These are phyloP conservation scores for Agapornis roseicollis DNA, from an alignment of 2,113 vertebrate genomes.

Conservation along the genomic window DNA sequence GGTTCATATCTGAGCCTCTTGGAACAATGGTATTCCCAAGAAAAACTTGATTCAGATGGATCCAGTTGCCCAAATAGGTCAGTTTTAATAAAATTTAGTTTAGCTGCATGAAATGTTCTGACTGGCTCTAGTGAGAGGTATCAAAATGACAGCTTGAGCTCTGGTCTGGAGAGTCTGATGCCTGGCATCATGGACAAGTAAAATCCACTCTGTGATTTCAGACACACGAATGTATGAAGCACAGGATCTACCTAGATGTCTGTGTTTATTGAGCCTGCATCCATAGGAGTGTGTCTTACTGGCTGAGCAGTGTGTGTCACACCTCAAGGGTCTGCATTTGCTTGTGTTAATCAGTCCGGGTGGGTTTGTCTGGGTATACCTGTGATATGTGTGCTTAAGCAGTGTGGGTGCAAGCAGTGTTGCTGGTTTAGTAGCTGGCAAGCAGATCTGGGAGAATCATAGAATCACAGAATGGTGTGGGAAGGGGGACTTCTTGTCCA, in stretches of 20 bases:
- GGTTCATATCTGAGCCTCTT: not conserved
- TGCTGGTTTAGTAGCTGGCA: not conserved
- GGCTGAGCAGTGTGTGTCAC: not conserved
- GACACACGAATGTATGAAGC: not conserved
- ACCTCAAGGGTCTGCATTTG: not conserved
- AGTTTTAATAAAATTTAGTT: not conserved
- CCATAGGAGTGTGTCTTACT: not conserved
- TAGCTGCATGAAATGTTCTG: not conserved
- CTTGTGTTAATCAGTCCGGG: rapidly evolving
- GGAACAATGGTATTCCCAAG: not conserved
- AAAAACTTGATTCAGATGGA: not conserved
- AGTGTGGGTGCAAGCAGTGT: not conserved
- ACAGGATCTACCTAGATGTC: not conserved
- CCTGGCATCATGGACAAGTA: not conserved
- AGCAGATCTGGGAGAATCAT: not conserved
- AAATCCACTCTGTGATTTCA: not conserved
- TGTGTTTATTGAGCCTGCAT: not conserved
- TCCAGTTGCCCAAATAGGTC: not conserved
- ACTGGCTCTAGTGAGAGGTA: not conserved
- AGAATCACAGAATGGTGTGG: not conserved
- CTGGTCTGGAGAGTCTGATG: not conserved
- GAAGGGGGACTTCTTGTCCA: not conserved
- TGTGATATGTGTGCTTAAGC: not conserved
- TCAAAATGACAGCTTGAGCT: not conserved
- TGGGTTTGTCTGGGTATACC: not conserved